Evolutionary conservation across 2,113 vertebrate species (phyloP).

Genomic region (Danionella cerebrum): DNA sequence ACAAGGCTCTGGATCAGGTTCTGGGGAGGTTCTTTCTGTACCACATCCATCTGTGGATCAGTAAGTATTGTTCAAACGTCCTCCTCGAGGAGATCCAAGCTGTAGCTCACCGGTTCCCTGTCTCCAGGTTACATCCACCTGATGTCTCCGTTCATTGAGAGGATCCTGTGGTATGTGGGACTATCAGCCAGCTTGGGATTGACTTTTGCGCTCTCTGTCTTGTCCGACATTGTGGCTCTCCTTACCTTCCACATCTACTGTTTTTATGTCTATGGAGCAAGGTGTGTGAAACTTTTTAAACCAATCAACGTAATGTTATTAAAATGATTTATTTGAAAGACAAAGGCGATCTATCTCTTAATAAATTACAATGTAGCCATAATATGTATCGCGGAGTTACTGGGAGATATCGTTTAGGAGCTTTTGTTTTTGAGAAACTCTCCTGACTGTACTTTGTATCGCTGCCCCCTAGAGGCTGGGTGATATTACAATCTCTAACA

Average conservation of each 20-base stretch:
- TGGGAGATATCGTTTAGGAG: too few species aligned
- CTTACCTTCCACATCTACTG: conserved; percentile 99
- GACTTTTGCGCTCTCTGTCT: conserved; percentile 83
- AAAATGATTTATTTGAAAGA: too few species aligned
- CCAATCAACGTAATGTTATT: too few species aligned
- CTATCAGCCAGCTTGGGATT: conserved; percentile 86
- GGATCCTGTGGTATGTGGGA: conserved; percentile 91
- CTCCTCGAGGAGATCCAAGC: too few species aligned
- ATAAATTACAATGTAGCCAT: too few species aligned
- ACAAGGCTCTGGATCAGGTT: conserved; percentile 88
- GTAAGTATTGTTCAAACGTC: conserved; percentile 64
- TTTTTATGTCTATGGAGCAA: conserved; percentile 97
- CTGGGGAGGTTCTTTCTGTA: conserved; percentile 96
- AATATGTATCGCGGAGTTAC: too few species aligned
- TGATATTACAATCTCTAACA: too few species aligned
- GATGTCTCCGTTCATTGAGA: conserved; percentile 90
- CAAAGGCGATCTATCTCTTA: too few species aligned
- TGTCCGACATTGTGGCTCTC: conserved; percentile 86
- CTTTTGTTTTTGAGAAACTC: too few species aligned
- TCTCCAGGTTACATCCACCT: conserved; percentile 88
- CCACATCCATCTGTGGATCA: conserved; percentile 97
- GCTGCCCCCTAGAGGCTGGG: too few species aligned
- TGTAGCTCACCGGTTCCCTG: neutral
- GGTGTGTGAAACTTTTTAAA: conserved; percentile 71
- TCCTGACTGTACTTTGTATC: too few species aligned